These are phyloP conservation scores for Ormyrus rosae DNA, from an alignment of 2,888 invertebrate species.

Conservation along the genomic window DNA sequence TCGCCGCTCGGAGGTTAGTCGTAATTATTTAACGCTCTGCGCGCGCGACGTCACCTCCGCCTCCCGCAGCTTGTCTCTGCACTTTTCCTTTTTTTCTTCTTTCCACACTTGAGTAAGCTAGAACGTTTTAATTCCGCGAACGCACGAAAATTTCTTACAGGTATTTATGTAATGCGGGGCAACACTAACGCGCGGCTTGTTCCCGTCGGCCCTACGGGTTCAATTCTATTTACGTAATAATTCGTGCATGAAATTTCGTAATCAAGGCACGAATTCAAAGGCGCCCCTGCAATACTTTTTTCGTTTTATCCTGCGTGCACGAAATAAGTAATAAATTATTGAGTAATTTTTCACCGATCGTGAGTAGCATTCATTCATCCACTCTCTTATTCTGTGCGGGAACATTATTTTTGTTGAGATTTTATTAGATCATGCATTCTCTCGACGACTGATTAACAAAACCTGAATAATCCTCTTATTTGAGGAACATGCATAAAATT, in stretches of 20 bases:
- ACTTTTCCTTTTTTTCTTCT: background rate
- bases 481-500: no score
- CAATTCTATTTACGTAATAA: slow-evolving; percentile 43
- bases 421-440: no score
- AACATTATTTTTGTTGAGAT: no score
- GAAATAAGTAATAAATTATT: slow-evolving; percentile 22
- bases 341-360: slow-evolving; percentile 21
- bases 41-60: background rate
- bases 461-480: no score
- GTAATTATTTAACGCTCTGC: slow-evolving; percentile 54
- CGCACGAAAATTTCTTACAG: background rate
- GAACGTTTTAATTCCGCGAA: background rate
- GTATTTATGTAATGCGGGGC: slow-evolving; percentile 23
- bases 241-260: slow-evolving; percentile 47
- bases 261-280: slow-evolving; percentile 31
- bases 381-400: background rate
- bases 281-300: slow-evolving; percentile 20
- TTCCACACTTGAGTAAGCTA: background rate
- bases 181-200: background rate
- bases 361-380: slow-evolving; percentile 24
- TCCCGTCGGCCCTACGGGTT: background rate
- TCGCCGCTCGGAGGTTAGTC: slow-evolving; percentile 40
- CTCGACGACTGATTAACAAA: no score
- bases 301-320: slow-evolving; percentile 10
- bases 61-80: background rate